These are phyloP conservation scores for Camelus dromedarius DNA, from an alignment of 2,113 vertebrate species.

Conservation along the genomic window DNA sequence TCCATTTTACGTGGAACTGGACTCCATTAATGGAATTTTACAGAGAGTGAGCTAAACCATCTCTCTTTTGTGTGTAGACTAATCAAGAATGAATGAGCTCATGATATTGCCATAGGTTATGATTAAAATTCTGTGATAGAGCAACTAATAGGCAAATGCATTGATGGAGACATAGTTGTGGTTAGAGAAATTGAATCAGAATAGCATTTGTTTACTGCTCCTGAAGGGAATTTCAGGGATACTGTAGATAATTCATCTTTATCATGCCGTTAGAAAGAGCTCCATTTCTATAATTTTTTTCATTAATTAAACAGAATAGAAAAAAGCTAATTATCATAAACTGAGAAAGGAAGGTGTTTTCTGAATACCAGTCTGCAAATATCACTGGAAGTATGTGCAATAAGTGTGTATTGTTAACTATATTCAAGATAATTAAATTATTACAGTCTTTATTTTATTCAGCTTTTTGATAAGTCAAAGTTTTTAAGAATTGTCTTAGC, in stretches of 20 bases:
- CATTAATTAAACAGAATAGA: background rate
- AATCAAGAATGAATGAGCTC: constrained; percentile 28
- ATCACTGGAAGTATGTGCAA: background rate
- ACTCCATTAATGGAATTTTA: constrained; percentile 38
- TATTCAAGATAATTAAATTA: constrained; percentile 31
- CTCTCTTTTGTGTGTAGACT: background rate
- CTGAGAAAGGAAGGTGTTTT: constrained; percentile 24
- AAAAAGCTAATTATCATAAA: constrained; percentile 9
- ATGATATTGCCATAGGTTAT: background rate
- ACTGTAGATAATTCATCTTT: background rate
- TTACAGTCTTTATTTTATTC: background rate
- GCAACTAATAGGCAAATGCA: background rate
- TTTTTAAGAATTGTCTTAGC: constrained; percentile 29
- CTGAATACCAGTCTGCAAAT: constrained; percentile 16
- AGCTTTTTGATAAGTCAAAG: constrained; percentile 7
- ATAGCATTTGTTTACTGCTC: background rate
- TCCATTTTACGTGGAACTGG: constrained; percentile 19
- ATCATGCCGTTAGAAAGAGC: background rate
- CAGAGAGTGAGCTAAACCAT: background rate
- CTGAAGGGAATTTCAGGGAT: constrained; percentile 19
- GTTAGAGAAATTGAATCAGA: background rate
- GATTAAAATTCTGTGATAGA: background rate
- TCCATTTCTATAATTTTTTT: background rate
- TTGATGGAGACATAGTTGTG: constrained; percentile 22
- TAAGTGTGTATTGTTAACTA: background rate